Percentiles rank a stretch among this genome's conserved stretches.
Evolutionary conservation across 2,797 vertebrate genomes (phyloP).

Genomic region (Phalloptychus januarius): DNA sequence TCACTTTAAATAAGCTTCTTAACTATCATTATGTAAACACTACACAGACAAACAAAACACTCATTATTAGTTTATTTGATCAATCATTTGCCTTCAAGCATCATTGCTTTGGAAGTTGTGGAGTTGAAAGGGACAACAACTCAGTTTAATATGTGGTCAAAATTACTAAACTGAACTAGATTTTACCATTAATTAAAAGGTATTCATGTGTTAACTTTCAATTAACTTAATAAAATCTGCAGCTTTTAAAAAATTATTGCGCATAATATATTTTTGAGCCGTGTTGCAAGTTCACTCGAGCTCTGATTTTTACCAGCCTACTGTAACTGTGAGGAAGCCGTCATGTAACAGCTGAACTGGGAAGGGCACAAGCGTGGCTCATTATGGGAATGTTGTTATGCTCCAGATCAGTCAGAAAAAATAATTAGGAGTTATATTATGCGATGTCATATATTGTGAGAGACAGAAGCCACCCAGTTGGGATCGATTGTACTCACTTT

Average conservation of each 20-base stretch:
- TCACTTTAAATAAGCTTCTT: background rate
- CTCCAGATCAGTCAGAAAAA: conserved; percentile 69
- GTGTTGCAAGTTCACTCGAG: background rate
- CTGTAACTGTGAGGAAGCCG: conserved; percentile 37
- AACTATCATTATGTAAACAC: background rate
- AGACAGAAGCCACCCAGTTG: conserved; percentile 64
- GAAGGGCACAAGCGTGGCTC: conserved; percentile 58
- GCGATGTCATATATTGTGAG: conserved; percentile 66
- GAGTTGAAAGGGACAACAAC: background rate
- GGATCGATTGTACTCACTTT: conserved; percentile 69
- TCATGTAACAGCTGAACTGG: conserved; percentile 34
- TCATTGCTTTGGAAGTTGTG: background rate
- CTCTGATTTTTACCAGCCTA: conserved; percentile 26
- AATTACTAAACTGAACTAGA: conserved; percentile 6
- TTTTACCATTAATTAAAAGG: background rate
- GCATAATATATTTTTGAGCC: background rate
- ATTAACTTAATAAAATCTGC: background rate
- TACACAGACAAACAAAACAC: conserved; percentile 1
- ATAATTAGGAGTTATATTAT: conserved; percentile 77
- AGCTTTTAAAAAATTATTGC: background rate
- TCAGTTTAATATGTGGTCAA: background rate
- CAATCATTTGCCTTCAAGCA: conserved; percentile 10
- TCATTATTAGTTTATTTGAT: conserved; percentile 1
- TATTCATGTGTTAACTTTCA: background rate
- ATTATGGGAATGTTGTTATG: conserved; percentile 63